Percentiles rank a stretch among this genome's conserved stretches.
phyloP scores from a whole-genome alignment of 2,113 vertebrate genomes.

The Rhynchomys soricoides region DNA sequence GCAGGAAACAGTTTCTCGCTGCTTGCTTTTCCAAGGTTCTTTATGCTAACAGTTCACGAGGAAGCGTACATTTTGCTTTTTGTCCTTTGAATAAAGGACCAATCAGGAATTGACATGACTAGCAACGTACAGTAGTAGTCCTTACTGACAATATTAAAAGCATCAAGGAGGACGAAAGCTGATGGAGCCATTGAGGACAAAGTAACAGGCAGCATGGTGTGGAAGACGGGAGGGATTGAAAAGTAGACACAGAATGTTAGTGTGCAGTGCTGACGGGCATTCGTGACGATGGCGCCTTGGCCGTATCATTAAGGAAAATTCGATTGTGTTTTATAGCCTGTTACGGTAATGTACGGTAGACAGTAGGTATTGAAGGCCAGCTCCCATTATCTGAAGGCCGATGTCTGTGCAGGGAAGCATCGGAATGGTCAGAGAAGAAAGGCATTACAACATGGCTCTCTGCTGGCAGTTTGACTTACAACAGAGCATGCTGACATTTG shows the following conservation, averaged over 20 bases:
- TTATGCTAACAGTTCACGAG: background rate
- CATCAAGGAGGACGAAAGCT: background rate
- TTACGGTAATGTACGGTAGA: background rate
- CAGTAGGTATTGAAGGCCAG: background rate
- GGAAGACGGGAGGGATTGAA: background rate
- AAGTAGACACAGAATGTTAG: background rate
- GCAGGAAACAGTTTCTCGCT: background rate
- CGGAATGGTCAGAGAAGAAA: conserved; percentile 15
- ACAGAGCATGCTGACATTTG: background rate
- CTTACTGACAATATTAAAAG: background rate
- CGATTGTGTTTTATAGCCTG: conserved; percentile 2
- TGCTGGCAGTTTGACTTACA: conserved; percentile 1
- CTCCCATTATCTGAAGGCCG: background rate
- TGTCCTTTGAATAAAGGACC: conserved; percentile 3
- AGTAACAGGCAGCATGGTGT: background rate
- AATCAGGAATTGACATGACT: background rate
- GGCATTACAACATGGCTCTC: background rate
- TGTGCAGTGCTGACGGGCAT: background rate
- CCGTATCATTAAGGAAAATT: background rate
- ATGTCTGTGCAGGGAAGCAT: background rate
- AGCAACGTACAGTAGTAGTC: background rate
- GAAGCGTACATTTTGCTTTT: conserved; percentile 15
- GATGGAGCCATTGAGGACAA: background rate
- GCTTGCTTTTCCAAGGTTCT: conserved; percentile 8
- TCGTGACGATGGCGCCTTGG: background rate